Base-by-base conservation (phyloP, 2,113 vertebrate species). In the Atlantisia rogersi region DNA sequence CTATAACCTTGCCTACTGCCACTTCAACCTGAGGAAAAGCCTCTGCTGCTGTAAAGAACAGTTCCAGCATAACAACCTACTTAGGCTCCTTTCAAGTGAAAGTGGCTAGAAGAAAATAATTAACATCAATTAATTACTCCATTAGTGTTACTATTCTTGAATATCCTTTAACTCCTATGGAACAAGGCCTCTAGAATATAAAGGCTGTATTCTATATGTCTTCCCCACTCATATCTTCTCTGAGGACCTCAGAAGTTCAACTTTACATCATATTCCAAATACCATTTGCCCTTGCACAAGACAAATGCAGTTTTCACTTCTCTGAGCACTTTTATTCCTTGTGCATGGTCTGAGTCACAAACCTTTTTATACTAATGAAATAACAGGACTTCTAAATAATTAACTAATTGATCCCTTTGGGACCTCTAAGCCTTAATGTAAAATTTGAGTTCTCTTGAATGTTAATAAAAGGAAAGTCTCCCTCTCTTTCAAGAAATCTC, bases 281-380 rank as follows among this genome's bases (percentile, higher is more conserved):
- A 63, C 28, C 1, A 0, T 4, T 22, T 2, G 7, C 2, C 25
- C 10, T 25, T 60, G 50, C 44, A 62, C 0, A 0, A 44, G 53
- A 65, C 31, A 60, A 40, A 24, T 12, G 52, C 0, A 56, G 59
- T 8, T 26, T 68, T 67, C 4, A 2, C 29, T 64, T 42, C 35
- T 68, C 22, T 40, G 17, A 20, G 14, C 4, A 13, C n/a, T 67
- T 28, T 53, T 60, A 42, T 88, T 85, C n/a, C 75, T 44, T 20
- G 25, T 6, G 15, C 9, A 50, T 46, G 17, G 10, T 55, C 18
- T 12, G 22, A 86, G 37, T 48, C 40, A n/a, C 9, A 78, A 70
- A 6, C 19, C 19, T 31, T 94, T 74, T 75, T 15, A 75, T 31
- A 44, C 25, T 67, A 77, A 78, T 17, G n/a, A 90, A 86, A 56